Base-by-base conservation (phyloP, 2,888 invertebrate genomes). In the Camptogramma bilineatum region DNA sequence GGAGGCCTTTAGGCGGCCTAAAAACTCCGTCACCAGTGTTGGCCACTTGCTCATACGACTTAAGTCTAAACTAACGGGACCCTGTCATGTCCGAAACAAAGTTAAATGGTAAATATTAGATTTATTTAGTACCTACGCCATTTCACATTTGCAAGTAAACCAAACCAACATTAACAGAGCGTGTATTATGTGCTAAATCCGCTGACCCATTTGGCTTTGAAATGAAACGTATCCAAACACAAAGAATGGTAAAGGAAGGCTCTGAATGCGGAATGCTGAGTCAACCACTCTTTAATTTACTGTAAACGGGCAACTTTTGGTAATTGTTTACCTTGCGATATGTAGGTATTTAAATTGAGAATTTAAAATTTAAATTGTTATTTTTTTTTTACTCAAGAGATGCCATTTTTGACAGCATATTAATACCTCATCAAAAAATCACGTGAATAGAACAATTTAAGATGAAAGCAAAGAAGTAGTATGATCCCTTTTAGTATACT, bases 151-250 rank as follows among this genome's bases (percentile, higher is more conserved):
- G 34, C 13, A 39, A 39, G 34, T 13, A 39, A 39, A 39, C 34
- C 34, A 55, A 55, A 52, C 47, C 39, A 52, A 16, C 47, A 55
- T 55, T 66, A 79, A 72, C 74, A 77, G 80, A 77, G 76, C 75
- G 62, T 76, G 78, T 78, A 80, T 73, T 77, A 80, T 81, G 82
- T 81, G 76, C 74, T 72, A 78, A 80, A 82, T 82, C 82, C 80
- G 76, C 83, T 87, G 89, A 88, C 88, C 89, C 78, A 88, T 86
- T 89, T 90, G 84, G 85, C 85, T 87, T 87, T 84, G 81, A 87
- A 87, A 87, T 84, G 87, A 85, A 88, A 84, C 84, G 84, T 82
- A 85, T 53, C 80, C 78, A 77, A 79, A 79, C 83, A 85, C 84
- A 86, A 88, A 88, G 87, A 86, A 80, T 80, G 76, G 79, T 66